Evolutionary conservation across 2,888 invertebrate genomes (phyloP), one percentile per base, ranked within the genome.

Genomic region (Leptinotarsa juncta): DNA sequence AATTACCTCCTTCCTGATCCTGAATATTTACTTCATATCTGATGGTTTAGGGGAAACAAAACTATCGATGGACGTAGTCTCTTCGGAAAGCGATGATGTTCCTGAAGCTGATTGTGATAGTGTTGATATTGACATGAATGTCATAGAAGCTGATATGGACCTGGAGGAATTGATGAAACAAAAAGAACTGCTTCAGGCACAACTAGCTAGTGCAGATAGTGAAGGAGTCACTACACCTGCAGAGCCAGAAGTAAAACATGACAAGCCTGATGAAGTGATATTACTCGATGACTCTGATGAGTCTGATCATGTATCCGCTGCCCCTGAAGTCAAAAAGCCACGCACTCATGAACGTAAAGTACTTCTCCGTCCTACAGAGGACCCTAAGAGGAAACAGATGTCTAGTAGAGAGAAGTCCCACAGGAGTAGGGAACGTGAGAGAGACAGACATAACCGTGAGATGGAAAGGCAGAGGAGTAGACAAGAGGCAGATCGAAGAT

Each of bases 101-200:
- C 90, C 91, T 68, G 91, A 91, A 82, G 90, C 90, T 69, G 93
- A 93, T 84, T 92, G 92, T 81, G 92, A 91, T 18, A 93, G 93
- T 84, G 93, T 94, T 49, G 94, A 94, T 80, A 90, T 91, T 49
- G 90, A 91, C 78, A 91, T 95, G 73, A 91, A 91, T 12, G 91
- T 94, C 73, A 93, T 95, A 73, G 96, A 96, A 85, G 96, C 96
- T 79, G 96, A 96, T 82, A 92, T 96, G 81, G 96, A 96, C 85
- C 88, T 96, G 48, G 96, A 96, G 84, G 96, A 96, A 80, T 88
- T 96, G 73, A 96, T 96, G 96, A 93, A 93, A 83, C 96, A 96
- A 86, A 96, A 96, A 88, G 96, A 95, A 83, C 82, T 93, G 62
- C 88, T 96, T 65, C 96, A 96, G 88, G 95, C 95, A 55, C 95